Base-by-base conservation (phyloP, 1,140 invertebrate species). In the Neomicropteryx cornuta region DNA sequence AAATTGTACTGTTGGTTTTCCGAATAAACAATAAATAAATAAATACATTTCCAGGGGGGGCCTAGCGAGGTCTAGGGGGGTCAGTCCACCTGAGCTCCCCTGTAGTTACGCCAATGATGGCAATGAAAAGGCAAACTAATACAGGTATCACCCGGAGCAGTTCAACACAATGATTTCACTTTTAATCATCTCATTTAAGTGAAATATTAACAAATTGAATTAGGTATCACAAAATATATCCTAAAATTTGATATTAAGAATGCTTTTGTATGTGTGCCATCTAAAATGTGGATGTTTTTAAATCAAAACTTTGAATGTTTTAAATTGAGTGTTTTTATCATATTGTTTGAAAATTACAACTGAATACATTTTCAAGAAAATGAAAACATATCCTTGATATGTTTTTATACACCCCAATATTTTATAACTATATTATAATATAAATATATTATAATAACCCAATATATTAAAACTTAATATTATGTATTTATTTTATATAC, bases 81-180 rank as follows among this genome's bases (percentile, higher is more conserved):
- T 10, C 16, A 14, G 17, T 33, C 20, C 16, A 16, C 3, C 13
- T 22, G 4, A n/a, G 3, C 16, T 5, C 10, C 38, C 39, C 41
- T 43, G 41, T 19, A 43, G 34, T 24, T 32, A 14, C 13, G 14
- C 13, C 13, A 6, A 32, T 14, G 5, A 32, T 6, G 5, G 14
- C 13, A 32, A 32, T 8, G 5, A 32, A 6, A 13, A 17, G 30
- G 18, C 6, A 32, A 39, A 38, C n/a, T 10, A 27, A 27, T 27
- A n/a, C n/a, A 27, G 24, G 24, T 27, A 10, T 27, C n/a, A n/a
- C n/a, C n/a, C n/a, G n/a, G n/a, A n/a, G n/a, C n/a, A n/a, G n/a
- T n/a, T n/a, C n/a, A n/a, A n/a, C n/a, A n/a, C n/a, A n/a, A n/a
- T n/a, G n/a, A n/a, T n/a, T n/a, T n/a, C n/a, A n/a, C n/a, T n/a